These are phyloP conservation scores for Enteromius mattozi DNA, from an alignment of 2,797 vertebrate species.

Conservation along the genomic window DNA sequence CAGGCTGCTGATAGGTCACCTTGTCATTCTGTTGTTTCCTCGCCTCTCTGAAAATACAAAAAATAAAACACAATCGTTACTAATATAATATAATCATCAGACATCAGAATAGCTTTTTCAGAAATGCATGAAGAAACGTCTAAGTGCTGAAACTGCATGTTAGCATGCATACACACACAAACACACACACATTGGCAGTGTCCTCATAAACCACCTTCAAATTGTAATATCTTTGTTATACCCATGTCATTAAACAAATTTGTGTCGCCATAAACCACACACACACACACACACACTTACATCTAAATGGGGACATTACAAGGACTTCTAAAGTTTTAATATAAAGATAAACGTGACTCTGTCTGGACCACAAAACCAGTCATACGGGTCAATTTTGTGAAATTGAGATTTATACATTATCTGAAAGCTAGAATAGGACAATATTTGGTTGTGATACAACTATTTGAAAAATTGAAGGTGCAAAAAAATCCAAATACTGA, in stretches of 20 bases:
- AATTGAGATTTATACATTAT: no score
- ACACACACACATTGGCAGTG: neutral
- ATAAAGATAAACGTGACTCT: neutral
- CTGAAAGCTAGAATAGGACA: no score
- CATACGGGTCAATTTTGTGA: no score
- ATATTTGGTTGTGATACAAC: no score
- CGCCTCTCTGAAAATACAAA: slow-evolving; percentile 62
- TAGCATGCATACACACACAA: neutral
- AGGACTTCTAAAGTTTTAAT: neutral
- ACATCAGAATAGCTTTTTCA: neutral
- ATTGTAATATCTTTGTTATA: no score
- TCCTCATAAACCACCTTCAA: no score
- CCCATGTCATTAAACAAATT: no score
- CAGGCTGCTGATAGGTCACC: slow-evolving; percentile 50
- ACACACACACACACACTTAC: no score
- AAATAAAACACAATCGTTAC: neutral
- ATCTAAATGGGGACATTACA: neutral
- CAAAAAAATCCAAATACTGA: no score
- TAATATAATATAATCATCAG: slow-evolving; percentile 12
- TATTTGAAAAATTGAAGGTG: no score
- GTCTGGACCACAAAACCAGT: no score
- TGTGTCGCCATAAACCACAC: no score
- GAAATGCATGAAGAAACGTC: slow-evolving; percentile 7
- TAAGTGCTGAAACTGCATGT: neutral
- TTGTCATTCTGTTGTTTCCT: slow-evolving; percentile 50